Evolutionary conservation across 2,113 vertebrate genomes (phyloP).

Genomic region (Pituophis catenifer): DNA sequence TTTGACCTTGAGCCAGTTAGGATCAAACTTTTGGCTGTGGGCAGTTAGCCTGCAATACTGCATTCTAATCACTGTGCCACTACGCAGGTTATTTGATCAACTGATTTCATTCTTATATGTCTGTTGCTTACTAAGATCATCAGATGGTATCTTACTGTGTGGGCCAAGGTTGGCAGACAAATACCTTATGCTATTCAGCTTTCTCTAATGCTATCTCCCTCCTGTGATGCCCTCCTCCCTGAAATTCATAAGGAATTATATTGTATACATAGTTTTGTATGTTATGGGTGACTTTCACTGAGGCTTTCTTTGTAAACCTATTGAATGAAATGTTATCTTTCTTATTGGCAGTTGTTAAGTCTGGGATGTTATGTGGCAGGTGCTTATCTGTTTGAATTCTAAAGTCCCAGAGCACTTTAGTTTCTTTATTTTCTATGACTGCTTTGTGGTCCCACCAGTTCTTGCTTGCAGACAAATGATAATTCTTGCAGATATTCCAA

Average conservation of each 20-base stretch:
- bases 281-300: background rate
- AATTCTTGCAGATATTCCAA: background rate
- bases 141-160: background rate
- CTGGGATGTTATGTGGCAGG: background rate
- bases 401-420: background rate
- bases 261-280: background rate
- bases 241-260: background rate
- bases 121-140: background rate
- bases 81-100: background rate
- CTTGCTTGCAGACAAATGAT: background rate
- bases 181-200: background rate
- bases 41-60: background rate
- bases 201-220: background rate
- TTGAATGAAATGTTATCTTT: background rate
- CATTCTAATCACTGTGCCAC: background rate
- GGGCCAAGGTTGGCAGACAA: background rate
- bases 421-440: background rate
- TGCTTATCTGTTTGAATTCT: background rate
- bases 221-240: background rate
- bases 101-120: background rate
- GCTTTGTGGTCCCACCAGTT: background rate
- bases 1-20: background rate
- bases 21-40: background rate
- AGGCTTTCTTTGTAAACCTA: background rate
- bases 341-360: background rate